Base-by-base conservation (phyloP, 2,113 vertebrate genomes). In the Phoenicopterus ruber region DNA sequence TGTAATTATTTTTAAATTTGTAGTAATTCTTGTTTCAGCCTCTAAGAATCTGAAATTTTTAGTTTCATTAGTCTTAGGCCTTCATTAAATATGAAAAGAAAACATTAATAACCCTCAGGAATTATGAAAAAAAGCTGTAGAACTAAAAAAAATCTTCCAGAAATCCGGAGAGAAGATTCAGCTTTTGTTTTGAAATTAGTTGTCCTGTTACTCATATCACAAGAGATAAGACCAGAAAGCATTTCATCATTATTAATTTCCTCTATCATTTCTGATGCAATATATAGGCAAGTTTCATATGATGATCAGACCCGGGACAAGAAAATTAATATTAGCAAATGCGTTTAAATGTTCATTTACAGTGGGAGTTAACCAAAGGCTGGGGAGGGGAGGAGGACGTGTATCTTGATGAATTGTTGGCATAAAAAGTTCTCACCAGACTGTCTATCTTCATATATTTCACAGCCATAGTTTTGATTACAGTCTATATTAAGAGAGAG, bases 171-270 rank as follows among this genome's bases (percentile, higher is more conserved):
- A 38, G 32, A 93, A 42, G 8, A 2, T 59, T 71, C 70, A 49
- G 2, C 3, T 90, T 47, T 72, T 94, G 28, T 86, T 82, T 91
- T 85, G 28, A 94, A 90, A 89, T 52, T 21, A 59, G 32, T 76
- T 77, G 8, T 77, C 29, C 13, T 76, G 29, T 93, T 83, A 87
- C 26, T 86, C 22, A 3, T 73, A 59, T 77, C 26, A 61, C 50
- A 82, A 88, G 61, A 61, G 42, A 90, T 76, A 86, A 76, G 49
- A 83, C 28, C 19, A 91, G 47, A 88, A 88, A 65, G 13, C 5
- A 12, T 63, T 93, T 95, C 32, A 67, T 96, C 65, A 77, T 77
- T 90, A 82, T 84, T 94, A 90, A 92, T 95, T 93, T 93, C 49
- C 18, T 69, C 32, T 90, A n/a, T 70, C 1, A 71, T 88, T 97